Percentiles rank a stretch among this genome's conserved stretches.
Conservation (phyloP, 2,113 vertebrate genomes). For the Perca fluviatilis region DNA sequence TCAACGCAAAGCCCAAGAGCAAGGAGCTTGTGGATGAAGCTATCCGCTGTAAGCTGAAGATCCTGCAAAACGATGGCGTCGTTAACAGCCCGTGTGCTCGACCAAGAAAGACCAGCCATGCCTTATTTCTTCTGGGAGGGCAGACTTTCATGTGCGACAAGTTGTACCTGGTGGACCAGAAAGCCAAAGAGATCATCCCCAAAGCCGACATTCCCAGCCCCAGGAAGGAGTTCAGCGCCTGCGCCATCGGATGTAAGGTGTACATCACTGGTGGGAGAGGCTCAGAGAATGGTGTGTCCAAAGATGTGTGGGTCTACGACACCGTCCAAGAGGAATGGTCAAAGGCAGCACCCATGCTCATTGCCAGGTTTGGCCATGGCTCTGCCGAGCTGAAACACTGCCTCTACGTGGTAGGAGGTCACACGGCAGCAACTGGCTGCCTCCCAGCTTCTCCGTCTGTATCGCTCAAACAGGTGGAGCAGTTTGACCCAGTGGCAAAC, state of each 20-base stretch:
- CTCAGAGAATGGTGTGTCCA: slow-evolving; percentile 89
- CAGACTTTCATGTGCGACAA: slow-evolving; percentile 91
- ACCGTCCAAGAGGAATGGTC: slow-evolving; percentile 89
- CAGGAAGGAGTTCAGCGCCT: slow-evolving; percentile 90
- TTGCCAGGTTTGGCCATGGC: slow-evolving; percentile 89
- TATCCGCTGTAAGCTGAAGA: slow-evolving; percentile 87
- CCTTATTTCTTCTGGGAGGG: slow-evolving; percentile 88
- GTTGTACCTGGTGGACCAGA: slow-evolving; percentile 88
- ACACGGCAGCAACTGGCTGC: slow-evolving; percentile 87
- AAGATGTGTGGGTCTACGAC: slow-evolving; percentile 91
- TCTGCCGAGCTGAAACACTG: slow-evolving; percentile 88
- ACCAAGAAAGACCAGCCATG: slow-evolving; percentile 88
- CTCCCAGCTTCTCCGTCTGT: slow-evolving; percentile 89
- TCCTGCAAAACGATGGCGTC: slow-evolving; percentile 89
- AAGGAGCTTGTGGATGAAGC: slow-evolving; percentile 88
- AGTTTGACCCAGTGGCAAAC: slow-evolving; percentile 88
- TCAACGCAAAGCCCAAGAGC: slow-evolving; percentile 85
- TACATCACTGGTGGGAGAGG: slow-evolving; percentile 89
- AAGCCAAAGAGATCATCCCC: slow-evolving; percentile 89
- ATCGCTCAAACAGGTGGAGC: slow-evolving; percentile 90
- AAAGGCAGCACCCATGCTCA: slow-evolving; percentile 89
- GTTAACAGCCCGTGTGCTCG: slow-evolving; percentile 88
- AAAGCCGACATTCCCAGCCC: slow-evolving; percentile 90
- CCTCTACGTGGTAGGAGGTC: slow-evolving; percentile 88
- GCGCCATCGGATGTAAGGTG: slow-evolving; percentile 89